Conservation (phyloP, 2,113 vertebrate genomes). For the Sander lucioperca region DNA sequence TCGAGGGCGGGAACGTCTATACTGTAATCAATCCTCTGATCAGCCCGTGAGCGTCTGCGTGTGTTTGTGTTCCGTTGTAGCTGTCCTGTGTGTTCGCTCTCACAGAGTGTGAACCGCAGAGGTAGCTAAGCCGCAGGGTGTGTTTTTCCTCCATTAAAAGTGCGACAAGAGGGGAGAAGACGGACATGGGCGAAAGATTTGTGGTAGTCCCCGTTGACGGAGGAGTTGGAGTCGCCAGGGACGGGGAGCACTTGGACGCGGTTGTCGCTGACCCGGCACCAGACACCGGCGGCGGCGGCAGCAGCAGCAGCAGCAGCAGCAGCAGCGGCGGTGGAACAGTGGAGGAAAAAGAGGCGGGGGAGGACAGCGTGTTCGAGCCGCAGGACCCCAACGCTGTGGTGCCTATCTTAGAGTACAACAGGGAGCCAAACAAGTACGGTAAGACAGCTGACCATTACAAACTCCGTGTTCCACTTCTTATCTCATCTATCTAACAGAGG, state of each 20-base stretch:
- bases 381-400: conserved; percentile 66
- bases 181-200: conserved; percentile 83
- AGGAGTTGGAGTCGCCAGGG: conserved; percentile 20
- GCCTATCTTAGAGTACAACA: conserved; percentile 83
- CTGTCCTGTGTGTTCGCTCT: conserved; percentile 7
- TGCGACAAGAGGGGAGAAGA: neutral
- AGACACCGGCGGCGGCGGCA: conserved; percentile 19
- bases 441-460: conserved; percentile 33
- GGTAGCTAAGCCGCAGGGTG: neutral
- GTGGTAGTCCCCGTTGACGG: conserved; percentile 82
- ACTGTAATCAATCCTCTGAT: conserved; percentile 72
- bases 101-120: conserved; percentile 20
- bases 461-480: conserved; percentile 62
- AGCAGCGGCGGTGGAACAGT: neutral
- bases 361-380: conserved; percentile 55
- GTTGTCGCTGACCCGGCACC: conserved; percentile 49
- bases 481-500: conserved; percentile 37
- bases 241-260: conserved; percentile 32
- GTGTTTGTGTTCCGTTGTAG: neutral
- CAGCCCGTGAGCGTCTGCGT: conserved; percentile 31
- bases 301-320: neutral
- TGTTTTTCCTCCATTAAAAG: conserved; percentile 16
- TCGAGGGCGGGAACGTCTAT: conserved; percentile 36
- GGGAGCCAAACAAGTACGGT: conserved; percentile 87
- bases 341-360: conserved; percentile 15